Evolutionary conservation across 2,113 vertebrate species (phyloP).

Genomic region (Prolemur simus): DNA sequence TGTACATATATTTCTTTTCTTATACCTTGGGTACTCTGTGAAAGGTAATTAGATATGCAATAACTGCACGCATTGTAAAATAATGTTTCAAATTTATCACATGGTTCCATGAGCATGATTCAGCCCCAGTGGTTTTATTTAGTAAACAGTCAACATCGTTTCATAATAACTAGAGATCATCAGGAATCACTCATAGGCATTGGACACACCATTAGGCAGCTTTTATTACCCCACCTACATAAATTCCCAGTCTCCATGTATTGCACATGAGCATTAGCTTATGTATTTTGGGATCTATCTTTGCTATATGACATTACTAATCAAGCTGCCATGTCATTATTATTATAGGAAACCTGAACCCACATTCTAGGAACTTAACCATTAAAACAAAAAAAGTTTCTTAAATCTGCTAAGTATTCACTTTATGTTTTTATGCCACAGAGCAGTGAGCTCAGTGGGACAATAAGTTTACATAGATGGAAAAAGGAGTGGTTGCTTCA

Average conservation of each 20-base stretch:
- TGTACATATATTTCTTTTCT: neutral
- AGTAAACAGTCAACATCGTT: neutral
- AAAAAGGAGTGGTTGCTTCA: neutral
- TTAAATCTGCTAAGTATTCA: neutral
- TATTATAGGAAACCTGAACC: neutral
- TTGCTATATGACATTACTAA: neutral
- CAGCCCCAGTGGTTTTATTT: neutral
- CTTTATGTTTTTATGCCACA: neutral
- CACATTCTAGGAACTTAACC: neutral
- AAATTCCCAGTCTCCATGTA: neutral
- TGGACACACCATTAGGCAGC: too few species aligned
- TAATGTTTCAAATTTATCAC: neutral
- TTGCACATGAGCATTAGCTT: neutral
- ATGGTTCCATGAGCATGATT: neutral
- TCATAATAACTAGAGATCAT: neutral
- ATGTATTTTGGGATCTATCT: neutral
- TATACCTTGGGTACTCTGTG: neutral
- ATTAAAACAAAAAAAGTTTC: neutral
- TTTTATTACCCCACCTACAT: neutral
- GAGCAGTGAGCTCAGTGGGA: constrained; percentile 33
- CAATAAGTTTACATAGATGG: neutral
- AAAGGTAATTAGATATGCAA: neutral
- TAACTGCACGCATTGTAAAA: neutral
- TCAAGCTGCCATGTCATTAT: neutral
- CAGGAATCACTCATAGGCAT: neutral